Base-by-base conservation (phyloP, 2,888 invertebrate species). In the Autographa pulchrina region DNA sequence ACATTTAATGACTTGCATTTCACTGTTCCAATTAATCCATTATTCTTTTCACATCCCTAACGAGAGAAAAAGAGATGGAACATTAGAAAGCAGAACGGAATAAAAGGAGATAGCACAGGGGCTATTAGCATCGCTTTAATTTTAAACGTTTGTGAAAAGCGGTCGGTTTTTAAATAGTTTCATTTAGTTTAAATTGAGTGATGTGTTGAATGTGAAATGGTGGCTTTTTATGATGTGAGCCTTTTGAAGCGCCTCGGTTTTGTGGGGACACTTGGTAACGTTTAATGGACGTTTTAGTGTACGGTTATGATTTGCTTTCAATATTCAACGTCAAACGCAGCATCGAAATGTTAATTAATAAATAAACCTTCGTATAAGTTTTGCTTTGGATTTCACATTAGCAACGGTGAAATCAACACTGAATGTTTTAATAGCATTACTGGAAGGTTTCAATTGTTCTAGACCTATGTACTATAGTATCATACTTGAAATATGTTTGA, bases 41-140 rank as follows among this genome's bases (percentile, higher is more conserved):
- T 84, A 88, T 88, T 87, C 86, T 76, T 84, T 82, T 70, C 86
- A 84, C 85, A 85, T 84, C 81, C 70, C 84, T 83, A 75, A 61
- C 52, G 72, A 60, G 72, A 61, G 83, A 79, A 65, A 67, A 83
- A 66, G 86, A 86, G 59, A 68, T 64, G n/a, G 61, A 62, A 70
- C 14, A 77, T 78, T 83, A 20, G 2, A 31, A 3, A 43, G 68
- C 32, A 16, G 0, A 2, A 4, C 11, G 20, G 1, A 79, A 70
- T 60, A 63, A 81, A 89, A 67, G 58, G 84, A 74, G 86, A 87
- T 38, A 52, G 14, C 62, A 62, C 35, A n/a, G 54, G 72, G 38
- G 56, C 70, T 74, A 84, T 85, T 85, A 85, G 80, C 84, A 83
- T 86, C 81, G 81, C 75, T 85, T 85, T 83, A 82, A 86, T 84